Conservation (phyloP, 2,888 invertebrate species). For the Hydroisotoma schaefferi region DNA sequence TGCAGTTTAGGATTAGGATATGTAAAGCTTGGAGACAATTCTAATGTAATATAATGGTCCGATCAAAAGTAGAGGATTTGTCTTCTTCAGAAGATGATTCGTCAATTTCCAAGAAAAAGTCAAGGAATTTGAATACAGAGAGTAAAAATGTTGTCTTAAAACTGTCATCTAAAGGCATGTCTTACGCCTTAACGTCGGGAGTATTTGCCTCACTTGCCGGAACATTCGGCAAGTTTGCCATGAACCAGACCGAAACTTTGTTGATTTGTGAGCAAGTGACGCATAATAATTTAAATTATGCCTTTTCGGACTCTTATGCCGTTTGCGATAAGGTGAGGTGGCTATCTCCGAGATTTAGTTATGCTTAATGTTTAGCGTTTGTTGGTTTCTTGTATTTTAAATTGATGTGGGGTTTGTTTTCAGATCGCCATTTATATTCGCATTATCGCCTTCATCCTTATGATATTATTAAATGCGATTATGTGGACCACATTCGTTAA, state of each 20-base stretch:
- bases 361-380: too few relatives aligned
- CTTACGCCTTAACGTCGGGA: constrained; percentile 52
- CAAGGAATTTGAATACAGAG: too few relatives aligned
- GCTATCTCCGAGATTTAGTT: neutral
- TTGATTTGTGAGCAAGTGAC: constrained; percentile 49
- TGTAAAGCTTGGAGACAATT: too few relatives aligned
- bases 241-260: constrained; percentile 50
- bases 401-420: constrained; percentile 16
- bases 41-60: too few relatives aligned
- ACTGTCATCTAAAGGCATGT: constrained; percentile 43
- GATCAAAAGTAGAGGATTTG: too few relatives aligned
- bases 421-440: constrained; percentile 51
- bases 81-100: too few relatives aligned
- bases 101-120: too few relatives aligned
- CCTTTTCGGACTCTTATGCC: constrained; percentile 30
- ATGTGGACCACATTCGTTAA: constrained; percentile 56
- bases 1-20: too few relatives aligned
- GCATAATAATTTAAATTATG: constrained; percentile 26
- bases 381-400: neutral
- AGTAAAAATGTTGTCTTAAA: neutral
- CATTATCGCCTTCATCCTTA: constrained; percentile 51
- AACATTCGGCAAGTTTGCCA: constrained; percentile 53
- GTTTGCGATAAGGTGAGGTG: constrained; percentile 36
- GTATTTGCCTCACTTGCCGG: constrained; percentile 53
- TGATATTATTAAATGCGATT: constrained; percentile 53